Base-by-base conservation (phyloP, 2,113 vertebrate genomes). In the Eptesicus fuscus region DNA sequence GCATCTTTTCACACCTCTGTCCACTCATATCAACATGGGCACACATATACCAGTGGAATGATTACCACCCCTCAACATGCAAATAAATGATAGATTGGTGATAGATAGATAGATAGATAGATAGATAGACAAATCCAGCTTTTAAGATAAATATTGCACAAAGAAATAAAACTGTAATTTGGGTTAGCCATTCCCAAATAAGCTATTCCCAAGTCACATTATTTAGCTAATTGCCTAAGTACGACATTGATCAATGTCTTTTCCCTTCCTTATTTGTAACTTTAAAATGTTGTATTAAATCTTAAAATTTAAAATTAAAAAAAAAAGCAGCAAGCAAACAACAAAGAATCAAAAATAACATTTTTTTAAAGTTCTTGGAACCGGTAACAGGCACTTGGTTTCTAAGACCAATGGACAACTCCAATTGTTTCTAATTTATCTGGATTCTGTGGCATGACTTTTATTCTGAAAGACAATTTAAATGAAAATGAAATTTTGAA, bases 361-460 rank as follows among this genome's bases (percentile, higher is more conserved):
- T 18, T 30, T 79, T 20, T 59, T 61, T 61, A 4, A 32, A 30
- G 12, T 9, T 37, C 44, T 61, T 11, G 18, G 6, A 30, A 3
- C 37, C 0, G 20, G 5, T 2, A 32, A 1, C 0, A n/a, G 7
- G 3, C 1, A 3, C 11, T 3, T 28, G 32, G n/a, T 4, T 51
- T 32, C 23, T 1, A 4, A 88, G 61, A 11, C 7, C 3, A 56
- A 3, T 0, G 4, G 25, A 5, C 23, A 7, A 2, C 1, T 30
- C 11, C 4, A 9, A 9, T 17, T 0, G 17, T 20, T 73, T 35
- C n/a, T 32, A 3, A 13, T 40, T 13, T 4, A 5, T 3, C 12
- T 25, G 78, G 56, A 22, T 51, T 37, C 30, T 11, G 4, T 0
- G 12, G 35, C 6, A 2, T 2, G 4, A 18, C 23, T 9, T 30